Percentiles rank a stretch among this genome's conserved stretches.
phyloP scores from a whole-genome alignment of 2,888 invertebrate genomes.

The Oscheius myriophilus region DNA sequence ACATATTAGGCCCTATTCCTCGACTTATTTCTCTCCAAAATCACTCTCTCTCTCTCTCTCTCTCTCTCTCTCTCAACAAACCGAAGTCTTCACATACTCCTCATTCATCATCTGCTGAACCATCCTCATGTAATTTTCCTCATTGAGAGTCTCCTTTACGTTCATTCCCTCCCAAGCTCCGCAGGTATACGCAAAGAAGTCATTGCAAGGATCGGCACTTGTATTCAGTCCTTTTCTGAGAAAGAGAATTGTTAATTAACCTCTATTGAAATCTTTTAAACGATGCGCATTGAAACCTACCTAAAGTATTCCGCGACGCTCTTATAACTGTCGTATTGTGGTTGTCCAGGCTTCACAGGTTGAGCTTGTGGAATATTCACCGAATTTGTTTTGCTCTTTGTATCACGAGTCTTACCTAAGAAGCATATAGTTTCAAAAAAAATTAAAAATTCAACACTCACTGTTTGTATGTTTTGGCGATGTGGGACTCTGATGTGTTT shows the following conservation, averaged over 20 bases:
- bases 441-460: no score
- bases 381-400: no score
- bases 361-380: constrained; percentile 16
- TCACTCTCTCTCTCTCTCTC: no score
- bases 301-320: constrained; percentile 31
- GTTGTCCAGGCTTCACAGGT: constrained; percentile 7
- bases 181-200: constrained; percentile 65
- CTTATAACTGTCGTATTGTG: constrained; percentile 29
- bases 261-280: no score
- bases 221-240: constrained; percentile 39
- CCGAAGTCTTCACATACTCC: constrained; percentile 34
- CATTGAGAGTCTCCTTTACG: constrained; percentile 48
- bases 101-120: constrained; percentile 32
- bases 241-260: no score
- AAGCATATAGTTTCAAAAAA: no score
- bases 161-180: constrained; percentile 48
- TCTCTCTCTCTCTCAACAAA: no score
- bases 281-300: constrained; percentile 24
- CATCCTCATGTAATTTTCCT: constrained; percentile 41
- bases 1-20: neutral
- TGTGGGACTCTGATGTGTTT: no score
- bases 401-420: no score
- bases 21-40: no score
- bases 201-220: constrained; percentile 59
- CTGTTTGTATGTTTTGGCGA: no score